Conservation (phyloP, 1,140 invertebrate species). For the Ooceraea biroi region DNA sequence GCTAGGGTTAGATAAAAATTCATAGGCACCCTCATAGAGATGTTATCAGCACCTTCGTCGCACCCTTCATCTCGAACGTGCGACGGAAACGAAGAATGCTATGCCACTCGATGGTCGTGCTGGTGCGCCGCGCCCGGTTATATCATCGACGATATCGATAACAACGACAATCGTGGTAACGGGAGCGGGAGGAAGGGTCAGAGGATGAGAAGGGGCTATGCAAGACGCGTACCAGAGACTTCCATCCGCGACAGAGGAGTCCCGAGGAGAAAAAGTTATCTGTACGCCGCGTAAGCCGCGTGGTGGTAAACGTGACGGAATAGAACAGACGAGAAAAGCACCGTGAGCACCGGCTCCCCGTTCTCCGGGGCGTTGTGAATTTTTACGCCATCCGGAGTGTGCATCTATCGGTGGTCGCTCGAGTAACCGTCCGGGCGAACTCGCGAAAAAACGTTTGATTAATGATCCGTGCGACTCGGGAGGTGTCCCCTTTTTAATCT, state of each 20-base stretch:
- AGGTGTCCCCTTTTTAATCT: slow-evolving; percentile 31
- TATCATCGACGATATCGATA: slow-evolving; percentile 48
- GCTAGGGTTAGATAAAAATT: slow-evolving; percentile 71
- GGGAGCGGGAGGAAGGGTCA: background rate
- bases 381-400: slow-evolving; percentile 38
- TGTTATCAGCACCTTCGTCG: slow-evolving; percentile 69
- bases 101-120: slow-evolving; percentile 55
- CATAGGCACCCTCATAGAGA: slow-evolving; percentile 72
- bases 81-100: slow-evolving; percentile 69
- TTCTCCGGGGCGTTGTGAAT: slow-evolving; percentile 35
- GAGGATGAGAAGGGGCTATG: slow-evolving; percentile 2
- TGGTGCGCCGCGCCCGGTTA: slow-evolving; percentile 7
- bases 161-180: slow-evolving; percentile 25
- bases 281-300: background rate
- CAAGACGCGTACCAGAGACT: slow-evolving; percentile 7
- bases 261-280: slow-evolving; percentile 24
- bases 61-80: slow-evolving; percentile 60
- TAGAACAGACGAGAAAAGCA: background rate
- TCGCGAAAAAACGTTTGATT: slow-evolving; percentile 58
- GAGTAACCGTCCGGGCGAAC: slow-evolving; percentile 26
- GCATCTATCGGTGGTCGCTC: slow-evolving; percentile 33
- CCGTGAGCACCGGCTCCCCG: background rate
- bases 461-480: slow-evolving; percentile 37
- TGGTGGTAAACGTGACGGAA: slow-evolving; percentile 13
- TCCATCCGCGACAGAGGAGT: slow-evolving; percentile 9